A percentile compares a stretch with the other conserved stretches of the same genome.
These are phyloP conservation scores for Xenus cinereus DNA, from an alignment of 2,113 vertebrate species.

Conservation along the genomic window DNA sequence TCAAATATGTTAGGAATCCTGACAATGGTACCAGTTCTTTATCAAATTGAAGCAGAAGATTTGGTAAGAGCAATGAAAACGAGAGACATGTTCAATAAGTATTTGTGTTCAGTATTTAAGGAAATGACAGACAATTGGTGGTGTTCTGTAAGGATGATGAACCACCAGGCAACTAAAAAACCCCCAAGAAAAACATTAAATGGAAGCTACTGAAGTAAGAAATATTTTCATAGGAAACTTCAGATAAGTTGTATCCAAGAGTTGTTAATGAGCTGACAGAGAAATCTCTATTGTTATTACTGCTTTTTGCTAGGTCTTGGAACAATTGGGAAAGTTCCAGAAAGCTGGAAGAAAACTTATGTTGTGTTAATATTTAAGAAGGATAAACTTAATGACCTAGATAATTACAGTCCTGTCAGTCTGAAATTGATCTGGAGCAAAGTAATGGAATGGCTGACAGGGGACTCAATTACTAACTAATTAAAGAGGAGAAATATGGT, in stretches of 20 bases:
- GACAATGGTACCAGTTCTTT: background rate
- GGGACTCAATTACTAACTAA: slow-evolving; percentile 63
- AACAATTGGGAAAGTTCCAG: slow-evolving; percentile 53
- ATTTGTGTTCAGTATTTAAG: slow-evolving; percentile 5
- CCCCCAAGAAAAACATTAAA: background rate
- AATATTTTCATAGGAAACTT: background rate
- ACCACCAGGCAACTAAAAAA: background rate
- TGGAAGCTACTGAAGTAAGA: background rate
- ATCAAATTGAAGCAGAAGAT: slow-evolving; percentile 1
- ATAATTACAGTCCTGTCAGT: slow-evolving; percentile 64
- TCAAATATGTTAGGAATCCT: slow-evolving; percentile 2
- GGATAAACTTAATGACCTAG: slow-evolving; percentile 66
- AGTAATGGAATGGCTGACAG: slow-evolving; percentile 59
- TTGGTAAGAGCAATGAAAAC: background rate
- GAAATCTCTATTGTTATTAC: background rate
- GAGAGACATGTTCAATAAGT: slow-evolving; percentile 11
- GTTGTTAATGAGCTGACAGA: background rate
- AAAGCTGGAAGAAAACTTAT: slow-evolving; percentile 39
- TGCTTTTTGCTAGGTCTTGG: background rate
- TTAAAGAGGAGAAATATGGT: slow-evolving; percentile 62
- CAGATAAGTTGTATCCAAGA: background rate
- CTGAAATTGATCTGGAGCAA: slow-evolving; percentile 58
- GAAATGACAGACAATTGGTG: background rate
- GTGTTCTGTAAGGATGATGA: background rate
- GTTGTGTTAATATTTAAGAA: slow-evolving; percentile 64